A percentile compares a stretch with the other conserved stretches of the same genome.
Evolutionary conservation across 2,797 vertebrate genomes (phyloP).

Genomic region (Glossophaga mutica): DNA sequence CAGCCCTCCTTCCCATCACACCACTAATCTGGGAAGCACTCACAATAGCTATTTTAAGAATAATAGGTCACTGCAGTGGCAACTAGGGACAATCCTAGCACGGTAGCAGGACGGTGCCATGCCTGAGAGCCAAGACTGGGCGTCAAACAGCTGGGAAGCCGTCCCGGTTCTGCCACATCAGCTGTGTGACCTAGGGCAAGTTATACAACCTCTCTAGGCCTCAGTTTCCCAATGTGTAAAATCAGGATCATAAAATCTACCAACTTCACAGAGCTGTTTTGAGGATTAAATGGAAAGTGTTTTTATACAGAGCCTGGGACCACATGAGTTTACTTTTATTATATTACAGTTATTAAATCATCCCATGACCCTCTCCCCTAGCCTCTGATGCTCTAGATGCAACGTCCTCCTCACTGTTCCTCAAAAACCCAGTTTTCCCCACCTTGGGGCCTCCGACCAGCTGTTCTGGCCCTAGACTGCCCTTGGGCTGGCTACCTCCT

Average conservation of each 20-base stretch:
- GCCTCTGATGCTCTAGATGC: no score
- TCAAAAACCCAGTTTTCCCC: neutral
- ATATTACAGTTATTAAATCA: neutral
- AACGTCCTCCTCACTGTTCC: neutral
- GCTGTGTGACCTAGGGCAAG: neutral
- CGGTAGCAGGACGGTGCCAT: neutral
- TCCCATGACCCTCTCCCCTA: neutral
- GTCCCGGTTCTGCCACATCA: neutral
- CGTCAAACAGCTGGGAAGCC: neutral
- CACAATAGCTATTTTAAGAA: neutral
- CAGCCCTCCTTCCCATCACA: no score
- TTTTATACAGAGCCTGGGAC: neutral
- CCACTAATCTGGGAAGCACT: neutral
- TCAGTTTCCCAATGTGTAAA: neutral
- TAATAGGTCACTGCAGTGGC: neutral
- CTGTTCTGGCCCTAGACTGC: neutral
- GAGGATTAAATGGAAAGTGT: neutral
- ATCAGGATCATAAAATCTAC: neutral
- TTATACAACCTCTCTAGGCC: neutral
- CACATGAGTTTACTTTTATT: neutral
- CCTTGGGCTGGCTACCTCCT: neutral
- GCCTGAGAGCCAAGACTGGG: neutral
- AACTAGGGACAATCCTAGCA: neutral
- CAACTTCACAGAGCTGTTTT: neutral
- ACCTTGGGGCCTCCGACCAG: neutral